Evolutionary conservation across 2,113 vertebrate species (phyloP).

Genomic region (Neotoma lepida): DNA sequence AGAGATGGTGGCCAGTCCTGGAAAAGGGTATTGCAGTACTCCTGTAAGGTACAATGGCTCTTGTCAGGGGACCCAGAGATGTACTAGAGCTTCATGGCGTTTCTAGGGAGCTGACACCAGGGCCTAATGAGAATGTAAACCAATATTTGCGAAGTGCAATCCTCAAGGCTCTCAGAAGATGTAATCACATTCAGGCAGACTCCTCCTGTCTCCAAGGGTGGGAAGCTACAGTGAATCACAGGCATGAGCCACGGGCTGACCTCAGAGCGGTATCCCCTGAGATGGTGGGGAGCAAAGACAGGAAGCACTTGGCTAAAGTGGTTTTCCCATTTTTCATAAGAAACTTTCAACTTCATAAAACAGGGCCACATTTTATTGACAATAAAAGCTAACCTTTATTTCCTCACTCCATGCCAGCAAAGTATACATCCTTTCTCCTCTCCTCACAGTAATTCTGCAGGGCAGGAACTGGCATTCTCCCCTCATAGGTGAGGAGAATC

Average conservation of each 20-base stretch:
- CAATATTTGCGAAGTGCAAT: neutral
- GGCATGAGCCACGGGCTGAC: neutral
- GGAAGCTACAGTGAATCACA: constrained; percentile 52
- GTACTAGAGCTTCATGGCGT: neutral
- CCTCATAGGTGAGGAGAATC: neutral
- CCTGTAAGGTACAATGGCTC: neutral
- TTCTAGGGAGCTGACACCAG: neutral
- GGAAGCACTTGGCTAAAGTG: constrained; percentile 58
- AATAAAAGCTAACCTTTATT: constrained; percentile 63
- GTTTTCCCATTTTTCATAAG: constrained; percentile 73
- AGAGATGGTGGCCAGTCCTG: neutral
- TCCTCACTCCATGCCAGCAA: constrained; percentile 39
- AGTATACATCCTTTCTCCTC: neutral
- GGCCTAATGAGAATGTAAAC: neutral
- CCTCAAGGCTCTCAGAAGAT: constrained; percentile 11
- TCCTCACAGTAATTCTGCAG: neutral
- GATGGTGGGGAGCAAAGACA: constrained; percentile 26
- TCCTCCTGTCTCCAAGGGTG: neutral
- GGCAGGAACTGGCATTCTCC: neutral
- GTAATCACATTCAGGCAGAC: neutral
- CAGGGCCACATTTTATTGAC: constrained; percentile 65
- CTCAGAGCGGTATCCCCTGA: neutral
- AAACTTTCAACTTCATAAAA: constrained; percentile 71
- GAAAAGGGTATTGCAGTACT: neutral
- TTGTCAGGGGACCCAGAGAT: neutral